These are phyloP conservation scores for Thera britannica DNA, from an alignment of 2,888 invertebrate species.

Conservation along the genomic window DNA sequence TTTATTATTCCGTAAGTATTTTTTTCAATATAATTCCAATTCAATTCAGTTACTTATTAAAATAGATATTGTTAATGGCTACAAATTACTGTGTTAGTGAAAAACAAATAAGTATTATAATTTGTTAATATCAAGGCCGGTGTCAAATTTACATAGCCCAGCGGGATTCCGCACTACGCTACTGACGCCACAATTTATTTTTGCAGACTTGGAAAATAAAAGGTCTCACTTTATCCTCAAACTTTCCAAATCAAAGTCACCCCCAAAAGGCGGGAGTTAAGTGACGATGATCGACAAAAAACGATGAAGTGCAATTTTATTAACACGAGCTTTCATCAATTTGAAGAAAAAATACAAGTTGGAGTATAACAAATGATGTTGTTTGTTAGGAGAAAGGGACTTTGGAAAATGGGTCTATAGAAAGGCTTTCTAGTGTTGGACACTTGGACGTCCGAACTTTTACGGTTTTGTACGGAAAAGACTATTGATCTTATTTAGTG, in stretches of 20 bases:
- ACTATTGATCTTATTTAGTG: background rate
- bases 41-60: too few species aligned
- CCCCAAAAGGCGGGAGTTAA: constrained; percentile 62
- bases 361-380: constrained; percentile 82
- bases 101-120: too few species aligned
- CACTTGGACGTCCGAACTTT: constrained; percentile 18
- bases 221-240: background rate
- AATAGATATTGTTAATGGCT: too few species aligned
- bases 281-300: constrained; percentile 85
- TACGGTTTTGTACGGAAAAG: constrained; percentile 21
- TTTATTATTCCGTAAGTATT: too few species aligned
- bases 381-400: constrained; percentile 67
- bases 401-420: constrained; percentile 60
- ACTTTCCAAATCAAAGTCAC: constrained; percentile 46
- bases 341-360: constrained; percentile 75
- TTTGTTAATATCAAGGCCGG: too few species aligned
- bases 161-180: too few species aligned
- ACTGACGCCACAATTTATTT: background rate
- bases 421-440: constrained; percentile 43
- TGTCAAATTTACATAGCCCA: too few species aligned
- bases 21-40: too few species aligned
- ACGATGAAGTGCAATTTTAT: constrained; percentile 83
- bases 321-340: constrained; percentile 79
- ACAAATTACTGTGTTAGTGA: too few species aligned
- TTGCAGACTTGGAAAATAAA: background rate